Percentiles rank a stretch among this genome's conserved stretches.
These are phyloP conservation scores for Carabus problematicus DNA, from an alignment of 2,888 invertebrate genomes.

Conservation along the genomic window DNA sequence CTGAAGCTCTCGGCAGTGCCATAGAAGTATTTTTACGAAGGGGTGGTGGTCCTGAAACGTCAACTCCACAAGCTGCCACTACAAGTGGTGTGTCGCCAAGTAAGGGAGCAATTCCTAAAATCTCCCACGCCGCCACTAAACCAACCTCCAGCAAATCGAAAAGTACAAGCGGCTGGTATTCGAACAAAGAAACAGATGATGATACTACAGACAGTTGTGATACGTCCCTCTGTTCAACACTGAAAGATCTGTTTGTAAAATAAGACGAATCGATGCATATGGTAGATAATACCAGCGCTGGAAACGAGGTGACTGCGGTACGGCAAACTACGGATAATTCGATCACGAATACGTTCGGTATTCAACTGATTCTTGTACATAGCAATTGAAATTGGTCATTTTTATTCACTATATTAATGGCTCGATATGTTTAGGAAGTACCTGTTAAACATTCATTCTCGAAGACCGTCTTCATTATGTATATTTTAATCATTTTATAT, in stretches of 20 bases:
- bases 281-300: neutral
- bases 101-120: constrained; percentile 42
- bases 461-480: neutral
- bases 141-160: constrained; percentile 44
- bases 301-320: no score
- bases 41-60: constrained; percentile 62
- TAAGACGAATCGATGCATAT: constrained; percentile 56
- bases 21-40: constrained; percentile 82
- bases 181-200: constrained; percentile 71
- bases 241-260: constrained; percentile 88
- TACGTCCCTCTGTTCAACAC: constrained; percentile 80
- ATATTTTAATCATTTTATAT: neutral
- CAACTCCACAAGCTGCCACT: constrained; percentile 50
- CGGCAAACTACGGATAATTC: constrained; percentile 18
- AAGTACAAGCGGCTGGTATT: constrained; percentile 64
- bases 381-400: neutral
- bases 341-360: constrained; percentile 4
- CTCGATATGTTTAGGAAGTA: constrained; percentile 34
- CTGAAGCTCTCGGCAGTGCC: constrained; percentile 81
- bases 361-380: constrained; percentile 24
- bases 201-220: constrained; percentile 76
- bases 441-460: constrained; percentile 4
- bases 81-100: constrained; percentile 43
- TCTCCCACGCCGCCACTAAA: constrained; percentile 36
- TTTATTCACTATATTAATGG: constrained; percentile 30